These are phyloP conservation scores for Bhutanitis thaidina DNA, from an alignment of 2,888 invertebrate genomes.

Conservation along the genomic window DNA sequence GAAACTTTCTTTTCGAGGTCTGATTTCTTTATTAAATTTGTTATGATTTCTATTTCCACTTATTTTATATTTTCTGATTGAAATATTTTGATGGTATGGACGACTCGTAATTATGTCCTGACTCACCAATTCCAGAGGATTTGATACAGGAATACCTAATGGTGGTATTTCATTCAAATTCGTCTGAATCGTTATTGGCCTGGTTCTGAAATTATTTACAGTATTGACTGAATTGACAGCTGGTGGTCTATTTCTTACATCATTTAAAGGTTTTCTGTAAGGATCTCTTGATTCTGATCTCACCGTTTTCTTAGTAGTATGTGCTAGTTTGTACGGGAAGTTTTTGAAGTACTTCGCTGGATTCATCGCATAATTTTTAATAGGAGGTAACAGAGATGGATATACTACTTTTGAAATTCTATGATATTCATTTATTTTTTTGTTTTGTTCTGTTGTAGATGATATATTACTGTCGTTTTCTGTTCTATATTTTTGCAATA, in stretches of 20 bases:
- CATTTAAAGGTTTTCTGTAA: slow-evolving; percentile 28
- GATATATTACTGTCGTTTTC: slow-evolving; percentile 12
- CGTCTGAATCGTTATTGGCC: slow-evolving; percentile 54
- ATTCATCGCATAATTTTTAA: neutral
- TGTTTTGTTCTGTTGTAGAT: slow-evolving; percentile 21
- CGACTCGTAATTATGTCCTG: slow-evolving; percentile 49
- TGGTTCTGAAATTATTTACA: slow-evolving; percentile 21
- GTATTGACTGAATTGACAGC: neutral
- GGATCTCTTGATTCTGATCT: slow-evolving; percentile 25
- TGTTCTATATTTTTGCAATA: slow-evolving; percentile 18
- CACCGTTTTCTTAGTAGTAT: neutral
- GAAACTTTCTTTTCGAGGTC: neutral
- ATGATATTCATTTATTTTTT: neutral
- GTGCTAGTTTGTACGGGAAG: neutral
- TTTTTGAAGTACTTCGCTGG: neutral
- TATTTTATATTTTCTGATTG: neutral
- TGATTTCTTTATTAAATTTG: neutral
- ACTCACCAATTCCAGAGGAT: slow-evolving; percentile 40
- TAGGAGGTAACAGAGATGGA: neutral
- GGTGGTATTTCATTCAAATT: slow-evolving; percentile 57
- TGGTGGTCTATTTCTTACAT: neutral
- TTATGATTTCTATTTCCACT: neutral
- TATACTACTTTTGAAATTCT: neutral
- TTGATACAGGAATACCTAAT: slow-evolving; percentile 44
- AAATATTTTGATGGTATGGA: slow-evolving; percentile 11